Base-by-base conservation (phyloP, 2,797 vertebrate species). In the Acomys russatus region DNA sequence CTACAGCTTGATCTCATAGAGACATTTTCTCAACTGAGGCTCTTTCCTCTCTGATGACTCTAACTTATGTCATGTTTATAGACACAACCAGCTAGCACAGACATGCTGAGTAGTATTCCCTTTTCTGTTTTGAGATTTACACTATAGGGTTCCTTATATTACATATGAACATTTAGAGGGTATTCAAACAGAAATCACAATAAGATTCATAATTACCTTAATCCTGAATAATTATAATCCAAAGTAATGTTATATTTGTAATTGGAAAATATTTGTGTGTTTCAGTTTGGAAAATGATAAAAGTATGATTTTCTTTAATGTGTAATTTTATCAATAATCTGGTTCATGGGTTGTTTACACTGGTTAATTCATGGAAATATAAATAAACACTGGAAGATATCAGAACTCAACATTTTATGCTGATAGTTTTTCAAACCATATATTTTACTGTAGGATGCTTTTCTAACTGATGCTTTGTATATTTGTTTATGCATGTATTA, bases 351-450 rank as follows among this genome's bases (percentile, higher is more conserved):
- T 44, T 92, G 25, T 17, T 78, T 35, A 80, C 59, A 66, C 1
- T 79, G 22, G 12, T 28, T 56, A 86, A 23, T 44, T 95, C 10
- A 89, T 63, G 15, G 73, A 35, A 90, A 28, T 54, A 96, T 10
- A 92, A 88, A 92, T n/a, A 80, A 70, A 82, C 4, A 83, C 6
- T 68, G 6, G 33, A 64, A 76, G 30, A 28, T 74, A 87, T 15
- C 25, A 88, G 51, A 84, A 89, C 59, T 49, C 91, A 44, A 95
- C 9, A 90, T 83, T 92, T 74, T 30, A 54, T 10, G 68, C 49
- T 95, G 74, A 68, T 64, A 92, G 28, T 1, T 80, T 94, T 97
- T 96, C 70, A 80, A 88, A n/a, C 3, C 74, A 66, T 63, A 90
- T 94, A 92, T 96, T 30, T 88, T 66, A 88, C 78, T 91, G 35